Evolutionary conservation across 2,888 invertebrate genomes (phyloP).

Genomic region (Xylota segnis): DNA sequence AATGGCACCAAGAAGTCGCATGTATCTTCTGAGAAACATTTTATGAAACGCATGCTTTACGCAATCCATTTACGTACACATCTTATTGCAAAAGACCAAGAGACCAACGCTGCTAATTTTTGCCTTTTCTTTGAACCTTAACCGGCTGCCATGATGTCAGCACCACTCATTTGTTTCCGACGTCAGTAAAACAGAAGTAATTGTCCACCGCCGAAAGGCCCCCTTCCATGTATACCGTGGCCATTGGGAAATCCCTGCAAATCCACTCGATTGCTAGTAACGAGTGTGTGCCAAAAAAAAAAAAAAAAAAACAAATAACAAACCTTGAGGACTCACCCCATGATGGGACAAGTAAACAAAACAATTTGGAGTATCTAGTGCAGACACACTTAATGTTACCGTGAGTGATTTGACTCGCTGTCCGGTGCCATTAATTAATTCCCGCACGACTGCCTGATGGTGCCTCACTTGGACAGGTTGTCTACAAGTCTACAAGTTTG

Average conservation of each 20-base stretch:
- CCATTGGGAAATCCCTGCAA: slow-evolving; percentile 21
- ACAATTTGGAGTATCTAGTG: slow-evolving; percentile 7
- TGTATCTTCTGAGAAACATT: slow-evolving; percentile 8
- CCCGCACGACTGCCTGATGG: slow-evolving; percentile 1
- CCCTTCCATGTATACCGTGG: neutral
- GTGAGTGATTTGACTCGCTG: slow-evolving; percentile 26
- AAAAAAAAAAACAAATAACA: neutral
- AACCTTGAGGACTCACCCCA: slow-evolving; percentile 25
- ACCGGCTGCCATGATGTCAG: slow-evolving; percentile 4
- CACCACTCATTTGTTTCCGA: neutral
- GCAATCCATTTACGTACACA: slow-evolving; percentile 27
- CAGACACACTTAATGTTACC: slow-evolving; percentile 27
- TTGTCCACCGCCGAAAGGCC: neutral
- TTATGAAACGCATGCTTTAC: slow-evolving; percentile 28
- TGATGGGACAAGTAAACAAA: slow-evolving; percentile 8
- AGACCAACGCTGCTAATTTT: slow-evolving; percentile 9
- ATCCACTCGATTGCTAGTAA: slow-evolving; percentile 10
- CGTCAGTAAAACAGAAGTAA: slow-evolving; percentile 7
- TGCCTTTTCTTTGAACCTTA: slow-evolving; percentile 14
- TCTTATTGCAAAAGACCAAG: slow-evolving; percentile 1
- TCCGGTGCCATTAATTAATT: slow-evolving; percentile 35
- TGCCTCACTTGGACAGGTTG: slow-evolving; percentile 42
- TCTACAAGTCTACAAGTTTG: slow-evolving; percentile 51
- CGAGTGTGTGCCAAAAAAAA: neutral
- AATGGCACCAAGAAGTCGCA: neutral